A percentile compares a stretch with the other conserved stretches of the same genome.
Conservation (phyloP, 2,113 vertebrate species). For the Callospermophilus lateralis region DNA sequence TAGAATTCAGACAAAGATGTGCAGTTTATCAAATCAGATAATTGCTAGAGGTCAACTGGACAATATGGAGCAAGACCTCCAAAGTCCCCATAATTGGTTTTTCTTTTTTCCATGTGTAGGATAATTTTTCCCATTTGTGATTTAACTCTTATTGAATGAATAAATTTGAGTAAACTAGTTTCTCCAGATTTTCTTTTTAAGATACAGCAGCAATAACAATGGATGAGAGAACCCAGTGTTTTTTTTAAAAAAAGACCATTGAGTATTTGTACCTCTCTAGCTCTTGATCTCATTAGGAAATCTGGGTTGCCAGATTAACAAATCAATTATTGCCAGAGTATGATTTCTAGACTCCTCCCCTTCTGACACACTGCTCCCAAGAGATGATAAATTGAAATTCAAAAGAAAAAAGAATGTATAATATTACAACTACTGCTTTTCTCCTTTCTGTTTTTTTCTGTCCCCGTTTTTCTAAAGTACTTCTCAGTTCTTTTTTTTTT, state of each 20-base stretch:
- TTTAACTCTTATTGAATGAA: slow-evolving; percentile 8
- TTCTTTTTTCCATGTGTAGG: neutral
- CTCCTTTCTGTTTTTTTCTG: neutral
- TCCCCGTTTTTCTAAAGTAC: no score
- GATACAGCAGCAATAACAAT: neutral
- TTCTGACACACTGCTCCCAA: neutral
- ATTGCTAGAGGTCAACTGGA: neutral
- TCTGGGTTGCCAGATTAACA: neutral
- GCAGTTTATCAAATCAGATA: neutral
- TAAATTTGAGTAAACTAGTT: neutral
- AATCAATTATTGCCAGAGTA: neutral
- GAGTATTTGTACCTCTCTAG: neutral
- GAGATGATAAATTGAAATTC: neutral
- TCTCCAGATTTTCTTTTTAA: neutral
- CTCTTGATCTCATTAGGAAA: neutral
- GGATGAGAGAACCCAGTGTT: neutral
- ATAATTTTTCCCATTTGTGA: neutral
- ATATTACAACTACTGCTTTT: neutral
- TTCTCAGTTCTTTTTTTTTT: no score
- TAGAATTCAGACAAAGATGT: neutral
- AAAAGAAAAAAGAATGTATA: neutral
- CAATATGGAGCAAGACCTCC: neutral
- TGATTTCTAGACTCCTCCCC: neutral
- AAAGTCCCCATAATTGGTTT: neutral
- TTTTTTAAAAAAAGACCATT: neutral